These are phyloP conservation scores for Peucedramus taeniatus DNA, from an alignment of 2,113 vertebrate species.

Conservation along the genomic window DNA sequence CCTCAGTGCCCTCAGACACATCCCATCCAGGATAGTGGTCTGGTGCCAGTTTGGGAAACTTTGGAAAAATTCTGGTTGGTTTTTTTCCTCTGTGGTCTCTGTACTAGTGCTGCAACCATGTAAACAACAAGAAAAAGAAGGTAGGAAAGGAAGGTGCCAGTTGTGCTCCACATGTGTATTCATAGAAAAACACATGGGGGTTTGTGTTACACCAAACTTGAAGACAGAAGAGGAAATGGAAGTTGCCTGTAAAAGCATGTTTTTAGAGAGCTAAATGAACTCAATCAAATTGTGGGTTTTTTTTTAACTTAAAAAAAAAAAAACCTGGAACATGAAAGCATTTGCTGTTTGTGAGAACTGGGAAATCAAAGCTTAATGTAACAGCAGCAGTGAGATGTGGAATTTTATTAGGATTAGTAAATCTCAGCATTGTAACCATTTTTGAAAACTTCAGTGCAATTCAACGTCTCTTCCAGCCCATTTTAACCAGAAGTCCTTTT, in stretches of 20 bases:
- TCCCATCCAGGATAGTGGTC: not conserved
- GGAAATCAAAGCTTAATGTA: not conserved
- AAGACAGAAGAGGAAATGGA: not conserved
- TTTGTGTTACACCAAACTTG: not conserved
- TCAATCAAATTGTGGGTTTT: not conserved
- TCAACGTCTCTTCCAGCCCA: not conserved
- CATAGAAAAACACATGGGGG: not conserved
- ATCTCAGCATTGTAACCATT: not conserved
- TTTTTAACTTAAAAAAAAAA: no score
- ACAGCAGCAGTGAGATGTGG: not conserved
- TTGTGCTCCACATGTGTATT: not conserved
- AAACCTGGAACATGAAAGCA: accelerated
- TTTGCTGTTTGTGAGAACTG: not conserved
- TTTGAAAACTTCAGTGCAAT: not conserved
- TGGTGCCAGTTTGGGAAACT: not conserved
- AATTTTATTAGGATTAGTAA: not conserved
- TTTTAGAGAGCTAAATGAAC: not conserved
- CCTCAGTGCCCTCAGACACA: accelerated
- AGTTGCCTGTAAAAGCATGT: not conserved
- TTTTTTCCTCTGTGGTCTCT: not conserved
- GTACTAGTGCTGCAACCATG: not conserved
- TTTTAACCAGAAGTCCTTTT: not conserved
- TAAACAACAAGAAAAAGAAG: not conserved
- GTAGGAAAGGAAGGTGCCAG: not conserved
- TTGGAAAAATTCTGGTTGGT: not conserved